A percentile compares a stretch with the other conserved stretches of the same genome.
phyloP scores from a whole-genome alignment of 2,888 invertebrate species.

The Theretra japonica region DNA sequence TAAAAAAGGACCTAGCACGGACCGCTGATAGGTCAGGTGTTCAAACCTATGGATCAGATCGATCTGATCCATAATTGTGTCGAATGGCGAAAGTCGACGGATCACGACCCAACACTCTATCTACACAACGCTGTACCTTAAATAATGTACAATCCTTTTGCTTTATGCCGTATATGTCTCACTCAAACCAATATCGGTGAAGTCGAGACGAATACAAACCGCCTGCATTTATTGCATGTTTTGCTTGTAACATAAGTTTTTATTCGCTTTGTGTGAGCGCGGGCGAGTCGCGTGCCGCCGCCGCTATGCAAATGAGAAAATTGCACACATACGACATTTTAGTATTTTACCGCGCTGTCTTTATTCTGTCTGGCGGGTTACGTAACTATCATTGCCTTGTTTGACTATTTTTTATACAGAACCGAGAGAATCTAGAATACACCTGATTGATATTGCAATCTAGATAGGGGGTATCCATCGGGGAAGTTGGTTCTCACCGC shows the following conservation, averaged over 20 bases:
- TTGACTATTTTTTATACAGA: neutral
- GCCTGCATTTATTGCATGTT: conserved; percentile 18
- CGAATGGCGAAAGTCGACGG: too few relatives aligned
- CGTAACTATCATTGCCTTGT: conserved; percentile 2
- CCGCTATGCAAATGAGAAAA: conserved; percentile 31
- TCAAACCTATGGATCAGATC: too few relatives aligned
- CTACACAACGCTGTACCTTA: too few relatives aligned
- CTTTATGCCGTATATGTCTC: neutral
- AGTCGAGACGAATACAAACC: neutral
- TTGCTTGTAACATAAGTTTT: conserved; percentile 16
- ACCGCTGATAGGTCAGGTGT: too few relatives aligned
- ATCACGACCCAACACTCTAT: too few relatives aligned
- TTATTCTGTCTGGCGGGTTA: conserved; percentile 3
- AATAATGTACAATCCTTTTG: too few relatives aligned
- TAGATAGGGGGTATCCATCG: too few relatives aligned
- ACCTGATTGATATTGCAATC: too few relatives aligned
- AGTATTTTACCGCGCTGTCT: conserved; percentile 26
- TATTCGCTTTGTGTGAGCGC: conserved; percentile 14
- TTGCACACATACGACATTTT: conserved; percentile 35
- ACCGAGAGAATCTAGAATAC: too few relatives aligned
- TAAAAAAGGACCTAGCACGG: too few relatives aligned
- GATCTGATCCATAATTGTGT: too few relatives aligned
- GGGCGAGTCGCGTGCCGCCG: conserved; percentile 18
- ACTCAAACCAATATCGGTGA: conserved; percentile 14
- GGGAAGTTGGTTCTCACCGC: too few relatives aligned